Percentiles rank a stretch among this genome's conserved stretches.
These are phyloP conservation scores for Petrocephalus zakoni DNA, from an alignment of 2,113 vertebrate species.

Conservation along the genomic window DNA sequence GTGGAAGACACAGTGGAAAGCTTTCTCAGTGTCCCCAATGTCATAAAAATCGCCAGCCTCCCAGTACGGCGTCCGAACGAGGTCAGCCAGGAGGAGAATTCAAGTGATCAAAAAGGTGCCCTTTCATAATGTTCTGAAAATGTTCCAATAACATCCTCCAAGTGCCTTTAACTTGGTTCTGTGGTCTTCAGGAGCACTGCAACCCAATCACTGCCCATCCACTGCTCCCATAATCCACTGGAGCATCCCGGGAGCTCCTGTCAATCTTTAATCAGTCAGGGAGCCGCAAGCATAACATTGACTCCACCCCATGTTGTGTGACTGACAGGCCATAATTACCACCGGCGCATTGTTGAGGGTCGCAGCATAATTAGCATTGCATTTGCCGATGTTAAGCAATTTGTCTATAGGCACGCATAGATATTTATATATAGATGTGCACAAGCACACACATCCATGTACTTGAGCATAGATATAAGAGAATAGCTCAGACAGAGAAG, in stretches of 20 bases:
- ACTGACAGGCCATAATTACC: background rate
- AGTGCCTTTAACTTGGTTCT: background rate
- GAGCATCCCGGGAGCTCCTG: background rate
- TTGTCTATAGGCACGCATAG: background rate
- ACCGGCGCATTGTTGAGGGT: background rate
- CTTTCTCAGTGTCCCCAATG: background rate
- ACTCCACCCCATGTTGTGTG: constrained; percentile 4
- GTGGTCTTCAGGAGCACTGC: background rate
- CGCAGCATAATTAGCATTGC: background rate
- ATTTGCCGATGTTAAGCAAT: background rate
- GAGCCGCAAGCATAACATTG: background rate
- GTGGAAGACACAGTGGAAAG: background rate
- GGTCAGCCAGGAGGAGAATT: background rate
- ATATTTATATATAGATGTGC: background rate
- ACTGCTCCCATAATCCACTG: background rate
- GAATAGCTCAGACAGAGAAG: background rate
- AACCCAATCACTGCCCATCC: background rate
- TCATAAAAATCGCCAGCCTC: background rate
- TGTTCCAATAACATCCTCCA: background rate
- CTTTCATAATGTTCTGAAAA: background rate
- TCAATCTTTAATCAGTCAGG: constrained; percentile 13
- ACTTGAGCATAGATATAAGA: background rate
- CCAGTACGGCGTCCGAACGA: background rate
- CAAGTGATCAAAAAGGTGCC: background rate
- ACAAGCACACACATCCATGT: background rate